Conservation (phyloP, 1,140 invertebrate genomes). For the Contarinia nasturtii region DNA sequence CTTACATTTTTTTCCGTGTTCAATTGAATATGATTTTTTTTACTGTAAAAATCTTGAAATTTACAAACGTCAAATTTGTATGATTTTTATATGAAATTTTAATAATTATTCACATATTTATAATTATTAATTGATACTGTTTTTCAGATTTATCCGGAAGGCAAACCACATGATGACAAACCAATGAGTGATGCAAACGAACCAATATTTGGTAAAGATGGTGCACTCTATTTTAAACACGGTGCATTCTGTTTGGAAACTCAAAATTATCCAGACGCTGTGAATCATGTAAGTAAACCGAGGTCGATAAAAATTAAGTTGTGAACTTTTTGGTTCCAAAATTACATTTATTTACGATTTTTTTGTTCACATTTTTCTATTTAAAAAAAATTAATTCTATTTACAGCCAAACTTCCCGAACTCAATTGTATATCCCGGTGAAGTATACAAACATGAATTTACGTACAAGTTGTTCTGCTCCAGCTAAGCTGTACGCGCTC, state of each 20-base stretch:
- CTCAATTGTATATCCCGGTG: constrained; percentile 48
- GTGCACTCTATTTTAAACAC: constrained; percentile 49
- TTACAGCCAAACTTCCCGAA: constrained; percentile 49
- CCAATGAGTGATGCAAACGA: constrained; percentile 8
- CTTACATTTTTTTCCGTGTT: constrained; percentile 7
- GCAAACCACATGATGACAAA: background rate
- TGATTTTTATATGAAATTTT: no score
- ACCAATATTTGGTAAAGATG: constrained; percentile 45
- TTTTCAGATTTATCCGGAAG: background rate
- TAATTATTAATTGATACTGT: background rate
- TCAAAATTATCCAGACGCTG: constrained; percentile 79
- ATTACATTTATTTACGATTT: constrained; percentile 5
- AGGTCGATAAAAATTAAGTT: background rate
- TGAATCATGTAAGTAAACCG: constrained; percentile 47
- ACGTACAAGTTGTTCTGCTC: constrained; percentile 32
- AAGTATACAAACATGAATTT: constrained; percentile 42
- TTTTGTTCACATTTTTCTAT: constrained; percentile 5
- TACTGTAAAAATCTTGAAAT: no score
- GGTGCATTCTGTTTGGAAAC: constrained; percentile 78
- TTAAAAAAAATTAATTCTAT: constrained; percentile 11
- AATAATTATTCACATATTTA: no score
- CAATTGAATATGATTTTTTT: background rate
- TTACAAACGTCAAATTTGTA: no score
- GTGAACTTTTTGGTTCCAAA: background rate
- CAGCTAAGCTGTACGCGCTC: no score